Conservation (phyloP, 2,113 vertebrate genomes). For the Chionomys nivalis region DNA sequence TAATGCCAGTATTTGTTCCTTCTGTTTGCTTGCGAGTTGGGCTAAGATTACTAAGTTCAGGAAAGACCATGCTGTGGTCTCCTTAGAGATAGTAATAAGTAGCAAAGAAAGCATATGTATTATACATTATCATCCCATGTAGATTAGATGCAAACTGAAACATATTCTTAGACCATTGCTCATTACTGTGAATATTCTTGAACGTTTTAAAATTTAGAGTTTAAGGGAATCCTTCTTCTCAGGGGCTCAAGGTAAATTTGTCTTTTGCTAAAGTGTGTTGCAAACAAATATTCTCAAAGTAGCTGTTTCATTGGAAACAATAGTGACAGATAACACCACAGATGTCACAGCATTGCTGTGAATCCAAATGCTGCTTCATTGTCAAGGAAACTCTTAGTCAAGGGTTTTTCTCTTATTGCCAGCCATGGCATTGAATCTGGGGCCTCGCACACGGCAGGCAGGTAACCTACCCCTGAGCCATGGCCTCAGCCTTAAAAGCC, state of each 20-base stretch:
- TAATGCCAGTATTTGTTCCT: conserved; percentile 4
- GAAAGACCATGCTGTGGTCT: conserved; percentile 68
- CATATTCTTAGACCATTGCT: conserved; percentile 5
- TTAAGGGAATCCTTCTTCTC: conserved; percentile 48
- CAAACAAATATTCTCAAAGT: conserved; percentile 44
- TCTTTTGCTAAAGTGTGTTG: conserved; percentile 66
- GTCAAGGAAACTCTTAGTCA: neutral
- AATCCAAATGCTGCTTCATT: conserved; percentile 29
- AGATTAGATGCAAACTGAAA: conserved; percentile 56
- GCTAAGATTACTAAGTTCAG: conserved; percentile 74
- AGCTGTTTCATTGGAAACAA: conserved; percentile 13
- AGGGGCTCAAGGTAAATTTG: conserved; percentile 59
- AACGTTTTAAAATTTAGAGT: conserved; percentile 63
- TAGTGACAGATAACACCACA: neutral
- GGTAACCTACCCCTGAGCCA: neutral
- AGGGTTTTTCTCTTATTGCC: neutral
- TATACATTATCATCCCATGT: conserved; percentile 67
- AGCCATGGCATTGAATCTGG: neutral
- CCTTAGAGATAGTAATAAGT: conserved; percentile 61
- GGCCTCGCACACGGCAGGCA: no score
- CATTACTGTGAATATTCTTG: neutral
- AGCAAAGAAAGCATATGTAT: conserved; percentile 64
- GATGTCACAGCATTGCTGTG: neutral
- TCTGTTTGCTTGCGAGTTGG: conserved; percentile 41
- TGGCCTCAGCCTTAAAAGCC: conserved; percentile 5